Base-by-base conservation (phyloP, 2,113 vertebrate genomes). In the Tonatia bakeri region DNA sequence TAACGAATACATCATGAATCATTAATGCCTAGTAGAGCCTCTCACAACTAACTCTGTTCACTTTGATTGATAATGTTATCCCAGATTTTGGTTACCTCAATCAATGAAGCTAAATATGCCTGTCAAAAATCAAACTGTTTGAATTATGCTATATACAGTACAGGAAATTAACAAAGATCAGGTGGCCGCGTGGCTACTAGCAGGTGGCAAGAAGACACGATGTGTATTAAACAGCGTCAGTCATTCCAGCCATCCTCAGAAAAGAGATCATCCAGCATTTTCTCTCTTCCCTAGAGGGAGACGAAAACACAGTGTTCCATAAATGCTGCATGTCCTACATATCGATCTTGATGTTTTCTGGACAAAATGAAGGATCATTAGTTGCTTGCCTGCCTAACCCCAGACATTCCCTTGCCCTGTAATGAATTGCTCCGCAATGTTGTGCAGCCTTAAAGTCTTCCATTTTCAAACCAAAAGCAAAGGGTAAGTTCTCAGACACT, bases 381-480 rank as follows among this genome's bases (percentile, higher is more conserved):
- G 73, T 90, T 97, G 77, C 70, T 90, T 92, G 87, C 56, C 92
- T 90, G 90, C 79, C 67, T 98, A 64, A 94, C 56, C 90, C 94
- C 54, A 84, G 0, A 54, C 95, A 92, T 76, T 81, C 87, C 95
- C 45, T 83, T 96, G n/a, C 96, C 95, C 97, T 7, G 4, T 95
- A 97, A 96, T 93, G 98, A 97, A 87, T 22, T 67, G 28, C 93
- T 50, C 26, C 95, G 72, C 79, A 56, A 26, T 64, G 15, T 4
- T 56, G 31, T 77, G 10, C 67, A 93, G 15, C 40, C 95, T 79
- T 45, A 97, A 75, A 97, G 33, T 26, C 0, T 87, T 98, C 88
- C 94, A 26, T 92, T 97, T 97, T 87, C 50, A 91, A 84, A 94
- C 64, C 76, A 50, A 90, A 97, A 95, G 91, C 91, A 83, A 96